Evolutionary conservation across 2,797 vertebrate genomes (phyloP), one percentile per base, ranked within the genome.

Genomic region (Lerista edwardsae): DNA sequence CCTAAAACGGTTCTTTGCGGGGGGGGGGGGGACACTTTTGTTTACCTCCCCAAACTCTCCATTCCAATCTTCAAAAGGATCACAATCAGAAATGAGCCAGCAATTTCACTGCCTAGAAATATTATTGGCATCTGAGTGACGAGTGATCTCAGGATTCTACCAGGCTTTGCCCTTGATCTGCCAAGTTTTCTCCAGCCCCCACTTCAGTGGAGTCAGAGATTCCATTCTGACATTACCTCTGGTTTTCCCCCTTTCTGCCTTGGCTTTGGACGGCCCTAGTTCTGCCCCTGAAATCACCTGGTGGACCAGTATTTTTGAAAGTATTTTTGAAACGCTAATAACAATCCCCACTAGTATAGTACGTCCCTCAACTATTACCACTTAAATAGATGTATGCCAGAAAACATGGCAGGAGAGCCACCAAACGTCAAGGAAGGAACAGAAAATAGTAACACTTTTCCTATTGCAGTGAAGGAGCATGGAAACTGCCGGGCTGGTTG

Each of bases 291-390:
- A 19, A 21, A 15, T 6, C 55, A 17, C 3, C 17, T 57, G 11
- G 6, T 47, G 6, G 47, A 10, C 21, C 17, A 12, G 55, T 57
- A 57, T 57, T 57, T 17, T 57, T 17, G 55, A 57, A 57, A 57
- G 5, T 12, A 12, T 6, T 6, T 6, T 4, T 57, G 3, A 17
- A 17, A 4, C 4, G 86, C 79, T 8, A 57, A 27, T 41, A 64
- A n/a, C n/a, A n/a, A 86, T 6, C 44, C 80, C 6, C 47, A 23
- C 4, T 44, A 44, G 41, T 44, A 44, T 44, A 44, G 41, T 44
- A 25, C 5, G 0, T 39, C 36, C 2, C 61, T 79, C 1, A 57
- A 0, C 31, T 64, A 6, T 0, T 2, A 25, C 85, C 72, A 55
- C 41, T 62, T 80, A 6, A 79, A 44, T 73, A 77, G 83, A 71